Evolutionary conservation across 2,113 vertebrate genomes (phyloP), one percentile per base, ranked within the genome.

Genomic region (Plectropomus leopardus): DNA sequence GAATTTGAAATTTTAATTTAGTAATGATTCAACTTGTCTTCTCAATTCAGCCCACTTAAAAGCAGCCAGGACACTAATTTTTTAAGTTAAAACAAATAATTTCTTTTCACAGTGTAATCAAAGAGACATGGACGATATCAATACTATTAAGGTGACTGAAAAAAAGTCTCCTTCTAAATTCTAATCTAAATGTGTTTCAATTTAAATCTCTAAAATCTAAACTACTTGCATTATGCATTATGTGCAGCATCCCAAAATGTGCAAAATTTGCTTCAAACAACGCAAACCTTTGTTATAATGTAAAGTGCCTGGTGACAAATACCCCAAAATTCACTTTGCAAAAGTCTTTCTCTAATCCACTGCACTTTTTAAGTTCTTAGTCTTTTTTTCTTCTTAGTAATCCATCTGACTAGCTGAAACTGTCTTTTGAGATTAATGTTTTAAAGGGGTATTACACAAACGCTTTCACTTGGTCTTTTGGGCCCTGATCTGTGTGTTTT

Each of bases 261-360:
- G 24, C 24, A 21, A 21, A 30, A 30, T 21, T 30, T 5, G 23
- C 40, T 45, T 36, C n/a, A 48, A 72, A 45, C 36, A 63, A 54
- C 24, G 4, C 2, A 24, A 16, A 48, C 16, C 60, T 26, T 7
- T 36, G 17, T 47, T 63, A 8, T 36, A 55, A 30, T 28, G 0
- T 55, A 32, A 58, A 64, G 72, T 63, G n/a, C 21, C 30, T 53
- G 2, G 8, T 58, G 26, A 36, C 7, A 19, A 60, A 61, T 19
- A 32, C 44, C 23, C 1, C 16, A 14, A 5, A n/a, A n/a, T n/a
- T n/a, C n/a, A n/a, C n/a, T n/a, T n/a, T n/a, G 23, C 70, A 32
- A 60, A 67, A 8, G 40, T 76, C 36, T 76, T 55, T 63, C 9
- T 77, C n/a, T 87, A 81, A 89, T 83, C 88, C 51, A 47, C 30